These are phyloP conservation scores for Limnephilus auricula DNA, from an alignment of 2,888 invertebrate species.

Conservation along the genomic window DNA sequence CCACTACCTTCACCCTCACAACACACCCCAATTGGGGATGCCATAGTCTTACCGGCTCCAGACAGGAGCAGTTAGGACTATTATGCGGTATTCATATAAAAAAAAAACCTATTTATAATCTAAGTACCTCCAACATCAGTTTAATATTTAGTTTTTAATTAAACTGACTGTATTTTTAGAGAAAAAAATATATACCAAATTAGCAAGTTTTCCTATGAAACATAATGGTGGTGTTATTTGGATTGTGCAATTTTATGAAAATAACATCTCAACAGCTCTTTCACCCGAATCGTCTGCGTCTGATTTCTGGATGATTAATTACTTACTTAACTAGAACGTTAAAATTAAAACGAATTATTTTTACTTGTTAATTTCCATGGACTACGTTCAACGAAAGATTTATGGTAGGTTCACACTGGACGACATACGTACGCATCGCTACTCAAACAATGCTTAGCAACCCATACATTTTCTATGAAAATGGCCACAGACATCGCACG, in stretches of 20 bases:
- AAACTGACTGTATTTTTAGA: not conserved
- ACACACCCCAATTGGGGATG: no score
- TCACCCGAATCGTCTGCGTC: not conserved
- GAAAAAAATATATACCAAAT: not conserved
- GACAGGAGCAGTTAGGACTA: no score
- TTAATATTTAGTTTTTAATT: not conserved
- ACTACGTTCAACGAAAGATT: not conserved
- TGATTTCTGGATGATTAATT: not conserved
- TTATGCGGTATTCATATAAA: no score
- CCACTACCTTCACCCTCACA: no score
- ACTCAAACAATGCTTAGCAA: no score
- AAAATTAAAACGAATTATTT: not conserved
- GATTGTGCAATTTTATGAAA: not conserved
- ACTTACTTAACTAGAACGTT: not conserved
- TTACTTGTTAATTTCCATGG: not conserved
- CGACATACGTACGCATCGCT: no score
- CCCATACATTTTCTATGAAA: no score
- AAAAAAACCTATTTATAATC: no score
- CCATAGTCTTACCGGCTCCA: no score
- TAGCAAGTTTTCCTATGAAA: not conserved
- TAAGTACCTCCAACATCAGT: not conserved
- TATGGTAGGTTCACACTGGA: no score
- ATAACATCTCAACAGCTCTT: not conserved
- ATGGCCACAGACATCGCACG: no score
- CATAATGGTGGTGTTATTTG: no score